Base-by-base conservation (phyloP, 2,888 invertebrate species). In the Scrobipalpa costella region DNA sequence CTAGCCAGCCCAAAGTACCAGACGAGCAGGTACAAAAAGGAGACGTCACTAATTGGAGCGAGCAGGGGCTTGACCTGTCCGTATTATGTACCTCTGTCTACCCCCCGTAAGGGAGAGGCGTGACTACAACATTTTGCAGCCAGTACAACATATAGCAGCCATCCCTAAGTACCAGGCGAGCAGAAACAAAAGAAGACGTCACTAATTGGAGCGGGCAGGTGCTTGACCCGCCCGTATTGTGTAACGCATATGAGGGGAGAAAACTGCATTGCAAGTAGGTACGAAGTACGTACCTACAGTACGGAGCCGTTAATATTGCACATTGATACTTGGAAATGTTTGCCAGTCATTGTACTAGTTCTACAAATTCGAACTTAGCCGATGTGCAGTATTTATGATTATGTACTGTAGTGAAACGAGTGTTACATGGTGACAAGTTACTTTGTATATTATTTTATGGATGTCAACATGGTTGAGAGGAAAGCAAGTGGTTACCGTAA, bases 141-240 rank as follows among this genome's bases (percentile, higher is more conserved):
- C 2, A 2, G 38, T 40, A 7, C n/a, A 40, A 13, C 13, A 13
- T 13, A 49, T 49, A 7, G 27, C 9, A 27, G 57, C 15, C 58
- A 40, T 11, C 58, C 38, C 38, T 38, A 38, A 38, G 38, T 40
- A 40, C 40, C 33, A 47, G 59, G 44, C 19, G 19, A 19, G 57
- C 57, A 27, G 40, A 34, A n/a, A n/a, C n/a, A 58, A 5, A 58
- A 36, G 38, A 60, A 49, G 75, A 77, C 79, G 78, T 79, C 74
- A 79, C 81, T 86, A 88, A 87, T 86, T 86, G 72, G 85, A 84
- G 78, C 85, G 78, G 71, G 73, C 83, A 85, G 86, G 87, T 86
- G 84, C 80, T 84, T 86, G 85, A 85, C 83, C 84, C 67, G 73
- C 21, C 27, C 50, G 21, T 52, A 52, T 52, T 52, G 21, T 52